phyloP scores from a whole-genome alignment of 2,797 vertebrate genomes.

The Lacerta bilineata region DNA sequence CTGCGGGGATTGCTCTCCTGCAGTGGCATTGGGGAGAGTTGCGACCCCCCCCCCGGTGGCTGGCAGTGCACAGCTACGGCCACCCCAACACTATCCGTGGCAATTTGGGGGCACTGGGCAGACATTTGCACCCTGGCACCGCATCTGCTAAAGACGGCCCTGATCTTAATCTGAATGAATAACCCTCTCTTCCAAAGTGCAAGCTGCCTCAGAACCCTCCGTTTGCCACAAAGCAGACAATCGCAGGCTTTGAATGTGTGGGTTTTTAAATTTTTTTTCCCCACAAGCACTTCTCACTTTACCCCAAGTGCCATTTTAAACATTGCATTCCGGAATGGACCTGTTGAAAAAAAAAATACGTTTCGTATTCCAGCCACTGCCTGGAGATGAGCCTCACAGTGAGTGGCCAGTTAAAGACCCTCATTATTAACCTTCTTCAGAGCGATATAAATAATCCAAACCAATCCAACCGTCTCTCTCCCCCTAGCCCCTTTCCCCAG shows the following conservation, averaged over 20 bases:
- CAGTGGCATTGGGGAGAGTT: no score
- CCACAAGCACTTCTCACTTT: not conserved
- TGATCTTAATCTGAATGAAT: not conserved
- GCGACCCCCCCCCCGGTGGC: no score
- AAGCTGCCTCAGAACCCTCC: not conserved
- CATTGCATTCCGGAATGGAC: not conserved
- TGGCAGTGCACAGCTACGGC: no score
- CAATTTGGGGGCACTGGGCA: no score
- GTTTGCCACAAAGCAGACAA: not conserved
- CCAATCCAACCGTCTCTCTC: not conserved
- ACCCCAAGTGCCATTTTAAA: not conserved
- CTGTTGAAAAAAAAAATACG: slow-evolving; percentile 6
- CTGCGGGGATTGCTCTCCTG: no score
- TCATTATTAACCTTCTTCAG: slow-evolving; percentile 11
- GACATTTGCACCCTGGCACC: no score
- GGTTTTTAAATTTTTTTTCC: not conserved
- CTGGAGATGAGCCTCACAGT: slow-evolving; percentile 15
- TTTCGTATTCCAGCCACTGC: slow-evolving; percentile 1
- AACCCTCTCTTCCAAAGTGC: not conserved
- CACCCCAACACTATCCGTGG: no score
- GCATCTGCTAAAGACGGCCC: no score
- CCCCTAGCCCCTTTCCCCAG: not conserved
- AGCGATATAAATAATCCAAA: slow-evolving; percentile 11
- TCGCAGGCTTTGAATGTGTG: not conserved
- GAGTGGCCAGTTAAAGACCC: not conserved